Base-by-base conservation (phyloP, 2,797 vertebrate species). In the Numenius phaeopus region DNA sequence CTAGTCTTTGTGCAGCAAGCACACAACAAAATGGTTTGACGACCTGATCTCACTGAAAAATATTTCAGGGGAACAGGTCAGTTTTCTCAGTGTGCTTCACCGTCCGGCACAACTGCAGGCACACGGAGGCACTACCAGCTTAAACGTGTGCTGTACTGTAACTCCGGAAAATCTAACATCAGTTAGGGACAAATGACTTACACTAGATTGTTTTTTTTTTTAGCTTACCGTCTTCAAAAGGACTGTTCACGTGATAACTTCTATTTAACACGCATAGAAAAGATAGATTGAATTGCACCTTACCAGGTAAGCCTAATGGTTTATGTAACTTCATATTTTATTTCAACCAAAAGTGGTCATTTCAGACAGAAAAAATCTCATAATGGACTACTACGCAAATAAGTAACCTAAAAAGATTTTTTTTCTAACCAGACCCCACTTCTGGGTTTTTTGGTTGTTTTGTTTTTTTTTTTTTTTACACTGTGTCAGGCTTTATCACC, bases 101-200 rank as follows among this genome's bases (percentile, higher is more conserved):
- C 32, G 15, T 20, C 34, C 0, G 2, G 54, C 78, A 58, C 16
- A 14, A n/a, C 50, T 0, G 1, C 37, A 47, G 34, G 24, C 77
- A 55, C 58, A 20, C 0, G 1, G 61, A 54, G n/a, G 55, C 49
- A 47, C 44, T 11, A n/a, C 12, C 69, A 54, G 30, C 67, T 49
- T 10, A 22, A 29, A 37, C 1, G 7, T 16, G 29, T 17, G 12
- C 13, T 30, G 20, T 39, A 14, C 50, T 15, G 21, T 22, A 32
- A n/a, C 50, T 69, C 9, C 4, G 34, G 67, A 73, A 75, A 67
- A 58, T 55, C 39, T 42, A 27, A 27, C 14, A 24, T 12, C 37
- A 57, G 26, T 26, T 1, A 37, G 29, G 49, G 26, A 70, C 55
- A 70, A 44, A 39, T 16, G 4, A 40, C 27, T 58, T 39, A n/a